A percentile compares a stretch with the other conserved stretches of the same genome.
phyloP scores from a whole-genome alignment of 1,140 invertebrate species.

The Drosophila murphyi region DNA sequence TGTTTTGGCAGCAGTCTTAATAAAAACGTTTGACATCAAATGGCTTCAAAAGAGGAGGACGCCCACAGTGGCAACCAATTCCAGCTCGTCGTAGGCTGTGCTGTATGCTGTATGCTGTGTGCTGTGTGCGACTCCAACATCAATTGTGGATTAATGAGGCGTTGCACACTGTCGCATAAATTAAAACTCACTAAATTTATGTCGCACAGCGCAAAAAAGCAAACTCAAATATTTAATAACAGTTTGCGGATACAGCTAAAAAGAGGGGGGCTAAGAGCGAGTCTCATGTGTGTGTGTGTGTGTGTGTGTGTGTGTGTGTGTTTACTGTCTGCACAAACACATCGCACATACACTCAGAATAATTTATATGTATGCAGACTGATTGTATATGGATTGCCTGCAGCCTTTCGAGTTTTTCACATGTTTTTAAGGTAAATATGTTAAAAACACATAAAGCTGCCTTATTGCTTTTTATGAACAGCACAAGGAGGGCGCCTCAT shows the following conservation, averaged over 20 bases:
- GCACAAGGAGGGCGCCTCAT: neutral
- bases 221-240: constrained; percentile 47
- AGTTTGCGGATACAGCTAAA: constrained; percentile 6
- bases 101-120: no score
- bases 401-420: constrained; percentile 22
- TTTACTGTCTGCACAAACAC: constrained; percentile 70
- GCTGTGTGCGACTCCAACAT: constrained; percentile 10
- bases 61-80: constrained; percentile 28
- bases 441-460: constrained; percentile 35
- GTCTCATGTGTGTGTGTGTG: constrained; percentile 4
- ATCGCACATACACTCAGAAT: constrained; percentile 27
- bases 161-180: constrained; percentile 52
- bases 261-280: neutral
- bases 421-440: constrained; percentile 28
- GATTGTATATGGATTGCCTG: constrained; percentile 17
- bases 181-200: constrained; percentile 31
- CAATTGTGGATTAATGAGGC: constrained; percentile 64
- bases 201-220: constrained; percentile 13
- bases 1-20: constrained; percentile 26
- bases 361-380: constrained; percentile 1
- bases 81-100: constrained; percentile 21
- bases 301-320: constrained; percentile 34
- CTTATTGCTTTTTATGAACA: constrained; percentile 47
- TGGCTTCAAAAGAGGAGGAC: constrained; percentile 26
- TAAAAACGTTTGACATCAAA: constrained; percentile 49